Conservation (phyloP, 2,797 vertebrate genomes). For the Micropoecilia bifurca region DNA sequence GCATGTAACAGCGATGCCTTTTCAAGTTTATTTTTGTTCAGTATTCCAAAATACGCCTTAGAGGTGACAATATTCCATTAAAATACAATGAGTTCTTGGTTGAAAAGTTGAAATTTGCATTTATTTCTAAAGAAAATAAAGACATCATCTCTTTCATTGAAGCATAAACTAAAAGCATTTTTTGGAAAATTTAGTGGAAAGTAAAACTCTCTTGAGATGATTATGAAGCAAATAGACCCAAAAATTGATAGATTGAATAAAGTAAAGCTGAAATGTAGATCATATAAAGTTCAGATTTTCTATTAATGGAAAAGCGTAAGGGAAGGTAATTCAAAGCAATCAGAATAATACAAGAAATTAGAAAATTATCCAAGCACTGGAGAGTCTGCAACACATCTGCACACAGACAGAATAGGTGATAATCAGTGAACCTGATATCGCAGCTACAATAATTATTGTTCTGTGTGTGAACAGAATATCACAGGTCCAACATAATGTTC, state of each 20-base stretch:
- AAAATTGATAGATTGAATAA: neutral
- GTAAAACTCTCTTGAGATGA: neutral
- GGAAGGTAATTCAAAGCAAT: neutral
- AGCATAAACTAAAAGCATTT: neutral
- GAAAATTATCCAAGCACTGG: neutral
- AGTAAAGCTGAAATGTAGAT: neutral
- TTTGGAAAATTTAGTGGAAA: neutral
- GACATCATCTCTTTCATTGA: too few species aligned
- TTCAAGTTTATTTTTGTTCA: slow-evolving; percentile 58
- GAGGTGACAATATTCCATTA: slow-evolving; percentile 61
- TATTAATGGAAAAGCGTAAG: neutral
- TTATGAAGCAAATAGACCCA: neutral
- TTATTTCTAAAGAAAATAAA: neutral
- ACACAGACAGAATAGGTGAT: neutral
- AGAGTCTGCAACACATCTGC: neutral
- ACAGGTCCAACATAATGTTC: neutral
- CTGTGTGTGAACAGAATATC: neutral
- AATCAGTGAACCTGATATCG: neutral
- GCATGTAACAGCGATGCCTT: slow-evolving; percentile 59
- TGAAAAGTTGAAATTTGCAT: neutral
- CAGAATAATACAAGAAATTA: neutral
- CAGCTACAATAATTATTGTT: neutral
- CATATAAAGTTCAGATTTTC: neutral
- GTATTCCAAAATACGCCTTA: slow-evolving; percentile 42
- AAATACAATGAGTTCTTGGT: neutral